Conservation (phyloP, 2,888 invertebrate genomes). For the Abrostola triplasia region DNA sequence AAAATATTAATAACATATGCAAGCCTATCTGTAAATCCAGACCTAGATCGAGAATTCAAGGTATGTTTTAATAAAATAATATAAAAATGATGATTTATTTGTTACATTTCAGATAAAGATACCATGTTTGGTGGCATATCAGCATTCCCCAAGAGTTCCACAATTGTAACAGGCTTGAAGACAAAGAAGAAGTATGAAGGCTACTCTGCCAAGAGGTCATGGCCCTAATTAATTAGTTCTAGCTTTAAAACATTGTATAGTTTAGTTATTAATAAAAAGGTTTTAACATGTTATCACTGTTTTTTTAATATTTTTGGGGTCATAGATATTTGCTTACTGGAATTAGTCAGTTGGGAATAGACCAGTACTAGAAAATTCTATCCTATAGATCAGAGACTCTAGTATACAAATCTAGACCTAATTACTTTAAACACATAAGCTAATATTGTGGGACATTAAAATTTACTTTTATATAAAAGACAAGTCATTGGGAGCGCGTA, state of each 20-base stretch:
- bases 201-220: constrained; percentile 89
- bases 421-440: no score
- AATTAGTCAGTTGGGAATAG: neutral
- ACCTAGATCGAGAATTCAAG: no score
- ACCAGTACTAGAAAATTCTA: no score
- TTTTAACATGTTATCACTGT: neutral
- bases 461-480: no score
- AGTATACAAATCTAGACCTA: no score
- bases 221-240: constrained; percentile 78
- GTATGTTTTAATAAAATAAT: no score
- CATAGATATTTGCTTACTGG: neutral
- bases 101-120: constrained; percentile 78
- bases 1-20: no score
- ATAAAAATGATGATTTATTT: no score
- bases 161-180: constrained; percentile 94
- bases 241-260: constrained; percentile 29
- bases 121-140: constrained; percentile 90
- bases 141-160: constrained; percentile 95
- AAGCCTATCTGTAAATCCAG: no score
- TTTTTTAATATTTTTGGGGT: neutral
- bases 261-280: constrained; percentile 43
- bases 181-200: constrained; percentile 94
- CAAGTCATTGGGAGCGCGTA: no score
- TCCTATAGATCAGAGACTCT: no score
- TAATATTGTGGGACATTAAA: no score